phyloP scores from a whole-genome alignment of 2,888 invertebrate genomes.

The Agapostemon virescens region DNA sequence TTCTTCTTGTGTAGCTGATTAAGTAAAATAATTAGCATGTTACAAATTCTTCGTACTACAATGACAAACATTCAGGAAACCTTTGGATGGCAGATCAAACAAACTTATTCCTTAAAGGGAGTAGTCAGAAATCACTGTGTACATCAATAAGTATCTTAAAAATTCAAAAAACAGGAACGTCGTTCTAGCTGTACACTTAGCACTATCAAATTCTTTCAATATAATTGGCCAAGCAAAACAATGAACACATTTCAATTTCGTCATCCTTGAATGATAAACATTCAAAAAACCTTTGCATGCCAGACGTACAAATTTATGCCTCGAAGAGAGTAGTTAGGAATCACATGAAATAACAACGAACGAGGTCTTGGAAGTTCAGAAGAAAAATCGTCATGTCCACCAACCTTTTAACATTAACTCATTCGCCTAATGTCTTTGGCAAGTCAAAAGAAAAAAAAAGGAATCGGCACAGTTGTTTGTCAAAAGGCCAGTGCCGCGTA shows the following conservation, averaged over 20 bases:
- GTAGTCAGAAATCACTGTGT: background rate
- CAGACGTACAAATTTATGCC: background rate
- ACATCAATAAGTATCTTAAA: too few species aligned
- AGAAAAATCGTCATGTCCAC: background rate
- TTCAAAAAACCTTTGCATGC: background rate
- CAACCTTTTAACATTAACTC: background rate
- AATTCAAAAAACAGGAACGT: background rate
- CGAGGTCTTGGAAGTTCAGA: background rate
- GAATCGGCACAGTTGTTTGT: background rate
- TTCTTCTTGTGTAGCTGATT: too few species aligned
- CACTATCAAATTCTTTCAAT: too few species aligned
- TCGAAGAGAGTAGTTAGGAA: background rate
- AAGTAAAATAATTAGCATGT: too few species aligned
- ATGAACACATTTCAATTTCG: background rate
- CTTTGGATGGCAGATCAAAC: too few species aligned
- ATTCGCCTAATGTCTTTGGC: background rate
- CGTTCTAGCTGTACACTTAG: too few species aligned
- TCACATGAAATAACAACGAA: background rate
- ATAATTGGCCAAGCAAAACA: background rate
- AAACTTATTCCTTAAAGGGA: too few species aligned
- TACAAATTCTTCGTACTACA: too few species aligned
- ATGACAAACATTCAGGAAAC: too few species aligned
- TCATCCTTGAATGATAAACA: background rate
- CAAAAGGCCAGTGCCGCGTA: background rate
- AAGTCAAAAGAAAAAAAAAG: conserved; percentile 1